Conservation (phyloP, 2,113 vertebrate genomes). For the Ammospiza nelsoni region DNA sequence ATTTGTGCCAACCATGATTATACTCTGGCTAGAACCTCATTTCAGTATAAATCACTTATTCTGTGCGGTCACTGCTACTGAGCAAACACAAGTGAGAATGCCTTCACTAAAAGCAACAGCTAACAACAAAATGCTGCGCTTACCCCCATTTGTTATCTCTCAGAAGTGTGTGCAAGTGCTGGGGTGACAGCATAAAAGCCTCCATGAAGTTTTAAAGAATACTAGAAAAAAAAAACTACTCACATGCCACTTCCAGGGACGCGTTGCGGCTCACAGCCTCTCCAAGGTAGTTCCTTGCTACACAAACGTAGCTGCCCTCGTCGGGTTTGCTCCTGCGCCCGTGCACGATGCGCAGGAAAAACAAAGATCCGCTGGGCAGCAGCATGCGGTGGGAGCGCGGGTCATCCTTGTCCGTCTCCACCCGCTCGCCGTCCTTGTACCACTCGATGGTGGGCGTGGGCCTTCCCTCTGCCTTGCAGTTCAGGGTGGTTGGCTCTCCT, state of each 20-base stretch:
- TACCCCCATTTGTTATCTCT: neutral
- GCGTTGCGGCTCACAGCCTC: slow-evolving; percentile 98
- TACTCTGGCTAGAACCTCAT: neutral
- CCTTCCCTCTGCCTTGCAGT: slow-evolving; percentile 97
- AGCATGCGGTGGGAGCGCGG: slow-evolving; percentile 97
- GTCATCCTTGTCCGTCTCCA: slow-evolving; percentile 96
- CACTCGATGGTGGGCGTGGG: slow-evolving; percentile 95
- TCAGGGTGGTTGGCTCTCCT: slow-evolving; percentile 96
- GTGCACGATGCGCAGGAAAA: slow-evolving; percentile 96
- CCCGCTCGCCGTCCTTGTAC: slow-evolving; percentile 97
- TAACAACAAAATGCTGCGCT: neutral
- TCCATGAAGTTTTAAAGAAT: neutral
- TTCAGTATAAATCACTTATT: neutral
- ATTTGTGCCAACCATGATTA: slow-evolving; percentile 21
- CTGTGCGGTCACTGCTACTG: neutral
- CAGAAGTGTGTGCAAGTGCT: neutral
- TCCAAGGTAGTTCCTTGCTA: slow-evolving; percentile 97
- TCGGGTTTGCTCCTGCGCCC: slow-evolving; percentile 96
- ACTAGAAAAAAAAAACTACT: slow-evolving; percentile 68
- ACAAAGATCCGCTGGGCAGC: slow-evolving; percentile 94
- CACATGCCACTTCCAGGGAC: slow-evolving; percentile 98
- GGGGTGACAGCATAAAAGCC: neutral
- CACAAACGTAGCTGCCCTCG: slow-evolving; percentile 95
- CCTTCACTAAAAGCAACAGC: neutral
- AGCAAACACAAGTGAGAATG: neutral